Percentiles rank a stretch among this genome's conserved stretches.
These are phyloP conservation scores for Nicator chloris DNA, from an alignment of 2,113 vertebrate species.

Conservation along the genomic window DNA sequence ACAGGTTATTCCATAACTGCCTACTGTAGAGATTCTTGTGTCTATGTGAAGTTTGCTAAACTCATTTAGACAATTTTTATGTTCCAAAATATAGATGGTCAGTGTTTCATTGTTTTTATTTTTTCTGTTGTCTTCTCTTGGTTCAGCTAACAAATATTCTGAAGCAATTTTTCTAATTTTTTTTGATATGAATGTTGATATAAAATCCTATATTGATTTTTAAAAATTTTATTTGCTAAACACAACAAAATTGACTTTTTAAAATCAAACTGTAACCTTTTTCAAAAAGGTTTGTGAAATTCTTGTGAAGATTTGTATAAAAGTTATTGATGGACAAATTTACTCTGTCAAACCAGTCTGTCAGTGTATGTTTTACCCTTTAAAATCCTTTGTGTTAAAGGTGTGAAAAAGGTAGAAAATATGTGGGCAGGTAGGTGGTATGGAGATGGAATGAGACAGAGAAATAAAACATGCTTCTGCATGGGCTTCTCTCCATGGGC, in stretches of 20 bases:
- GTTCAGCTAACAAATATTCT: slow-evolving; percentile 26
- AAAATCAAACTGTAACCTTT: not conserved
- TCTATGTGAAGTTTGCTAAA: not conserved
- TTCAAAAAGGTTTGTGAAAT: not conserved
- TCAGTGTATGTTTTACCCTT: slow-evolving; percentile 14
- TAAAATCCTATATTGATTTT: not conserved
- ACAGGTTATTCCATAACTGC: not conserved
- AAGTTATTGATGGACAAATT: not conserved
- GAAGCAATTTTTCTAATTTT: not conserved
- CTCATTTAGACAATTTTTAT: not conserved
- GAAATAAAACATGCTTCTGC: not conserved
- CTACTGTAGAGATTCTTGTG: not conserved
- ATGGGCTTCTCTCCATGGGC: not conserved
- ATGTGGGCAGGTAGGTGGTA: not conserved
- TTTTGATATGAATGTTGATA: not conserved
- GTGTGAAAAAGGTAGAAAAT: slow-evolving; percentile 17
- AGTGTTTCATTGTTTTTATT: not conserved
- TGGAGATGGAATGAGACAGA: not conserved
- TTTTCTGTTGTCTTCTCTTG: not conserved
- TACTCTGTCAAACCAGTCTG: slow-evolving; percentile 5
- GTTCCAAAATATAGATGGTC: not conserved
- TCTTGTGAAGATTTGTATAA: slow-evolving; percentile 4
- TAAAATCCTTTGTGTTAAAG: slow-evolving; percentile 2
- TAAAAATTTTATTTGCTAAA: not conserved
- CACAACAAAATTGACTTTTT: not conserved